These are phyloP conservation scores for Okapia johnstoni DNA, from an alignment of 2,113 vertebrate species.

Conservation along the genomic window DNA sequence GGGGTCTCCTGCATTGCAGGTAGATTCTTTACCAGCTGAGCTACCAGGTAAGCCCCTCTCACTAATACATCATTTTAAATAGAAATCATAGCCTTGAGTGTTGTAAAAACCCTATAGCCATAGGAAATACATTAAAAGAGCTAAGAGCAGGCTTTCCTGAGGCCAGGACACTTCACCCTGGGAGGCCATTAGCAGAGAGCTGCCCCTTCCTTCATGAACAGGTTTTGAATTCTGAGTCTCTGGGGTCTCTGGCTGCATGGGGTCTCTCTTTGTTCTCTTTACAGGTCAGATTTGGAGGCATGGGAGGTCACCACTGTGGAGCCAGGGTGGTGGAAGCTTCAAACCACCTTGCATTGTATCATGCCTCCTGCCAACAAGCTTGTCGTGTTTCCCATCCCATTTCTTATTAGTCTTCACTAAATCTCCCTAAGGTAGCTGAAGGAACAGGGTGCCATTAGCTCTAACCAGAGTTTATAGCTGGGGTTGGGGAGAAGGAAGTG, in stretches of 20 bases:
- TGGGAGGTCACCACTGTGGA: background rate
- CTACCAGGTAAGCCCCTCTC: background rate
- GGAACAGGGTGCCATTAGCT: background rate
- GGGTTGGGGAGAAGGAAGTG: background rate
- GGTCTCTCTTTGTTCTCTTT: background rate
- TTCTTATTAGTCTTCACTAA: background rate
- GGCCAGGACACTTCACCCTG: background rate
- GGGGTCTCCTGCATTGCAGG: background rate
- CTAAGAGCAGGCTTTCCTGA: background rate
- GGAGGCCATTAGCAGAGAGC: background rate
- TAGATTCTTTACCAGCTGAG: background rate
- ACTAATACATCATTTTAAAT: background rate
- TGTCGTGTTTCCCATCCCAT: background rate
- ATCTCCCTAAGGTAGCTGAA: background rate
- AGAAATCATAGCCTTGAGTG: background rate
- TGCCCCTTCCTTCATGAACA: background rate
- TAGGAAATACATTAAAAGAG: background rate
- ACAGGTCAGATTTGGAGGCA: background rate
- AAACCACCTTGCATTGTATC: background rate
- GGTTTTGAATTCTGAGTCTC: background rate
- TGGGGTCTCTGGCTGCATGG: background rate
- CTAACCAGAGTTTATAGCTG: background rate
- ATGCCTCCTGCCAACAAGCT: accelerated
- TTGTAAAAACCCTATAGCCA: background rate
- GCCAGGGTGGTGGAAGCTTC: background rate